phyloP scores from a whole-genome alignment of 2,113 vertebrate genomes.

The Pseudopodoces humilis region DNA sequence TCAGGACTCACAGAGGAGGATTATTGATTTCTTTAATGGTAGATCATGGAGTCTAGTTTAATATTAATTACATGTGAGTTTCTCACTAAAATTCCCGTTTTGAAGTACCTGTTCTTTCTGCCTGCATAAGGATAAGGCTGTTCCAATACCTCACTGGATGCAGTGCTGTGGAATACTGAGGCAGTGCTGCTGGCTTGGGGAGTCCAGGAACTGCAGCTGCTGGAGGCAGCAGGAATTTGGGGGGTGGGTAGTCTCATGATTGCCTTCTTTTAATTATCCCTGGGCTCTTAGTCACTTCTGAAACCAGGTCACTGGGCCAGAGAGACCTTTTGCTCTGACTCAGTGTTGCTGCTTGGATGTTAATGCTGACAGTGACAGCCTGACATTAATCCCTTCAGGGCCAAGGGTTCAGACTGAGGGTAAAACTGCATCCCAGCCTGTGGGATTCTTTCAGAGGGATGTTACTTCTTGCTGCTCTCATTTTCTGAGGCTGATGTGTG shows the following conservation, averaged over 20 bases:
- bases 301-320: background rate
- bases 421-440: background rate
- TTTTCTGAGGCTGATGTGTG: background rate
- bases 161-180: background rate
- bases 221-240: background rate
- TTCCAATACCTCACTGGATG: accelerated
- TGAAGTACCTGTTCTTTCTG: background rate
- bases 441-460: background rate
- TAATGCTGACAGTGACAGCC: conserved; percentile 26
- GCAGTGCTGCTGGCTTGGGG: background rate
- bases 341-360: background rate
- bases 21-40: background rate
- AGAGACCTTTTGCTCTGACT: background rate
- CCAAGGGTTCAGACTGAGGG: background rate
- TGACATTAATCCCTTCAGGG: conserved; percentile 30
- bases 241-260: background rate
- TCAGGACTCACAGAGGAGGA: background rate
- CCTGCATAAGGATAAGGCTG: accelerated
- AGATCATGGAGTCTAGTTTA: background rate
- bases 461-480: background rate
- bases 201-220: background rate
- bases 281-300: background rate
- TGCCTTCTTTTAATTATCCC: background rate
- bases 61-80: background rate
- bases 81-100: background rate